Evolutionary conservation across 2,888 invertebrate genomes (phyloP), one percentile per base, ranked within the genome.

Genomic region (Dasypolia templi): DNA sequence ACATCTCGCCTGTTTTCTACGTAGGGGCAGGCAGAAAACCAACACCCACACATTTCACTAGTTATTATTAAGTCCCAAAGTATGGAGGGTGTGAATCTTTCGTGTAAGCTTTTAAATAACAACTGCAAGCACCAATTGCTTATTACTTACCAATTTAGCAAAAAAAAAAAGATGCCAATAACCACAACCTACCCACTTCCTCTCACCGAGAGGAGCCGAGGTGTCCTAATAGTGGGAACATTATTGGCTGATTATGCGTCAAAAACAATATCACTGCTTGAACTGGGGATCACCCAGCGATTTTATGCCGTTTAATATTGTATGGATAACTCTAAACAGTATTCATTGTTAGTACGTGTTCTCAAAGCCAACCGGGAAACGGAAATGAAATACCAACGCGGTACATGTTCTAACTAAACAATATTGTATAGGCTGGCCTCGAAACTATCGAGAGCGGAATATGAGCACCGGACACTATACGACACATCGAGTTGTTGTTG

Each of bases 281-380:
- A 35, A 5, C 35, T 39, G 39, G 39, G 39, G 9, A 6, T 39
- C 39, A n/a, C n/a, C n/a, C n/a, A n/a, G n/a, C n/a, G n/a, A n/a
- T n/a, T n/a, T n/a, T n/a, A n/a, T n/a, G n/a, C n/a, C 6, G 12
- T 29, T 67, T 62, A n/a, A 7, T 67, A 42, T 12, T 22, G 12
- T 44, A n/a, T 35, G 22, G 22, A 14, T 4, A 63, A 44, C 19
- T 44, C n/a, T 35, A 35, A 22, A 61, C 42, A 62, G 22, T 44
- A 26, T 32, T 65, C 66, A 51, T 49, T 67, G 53, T 69, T 70
- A 53, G 44, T 26, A 11, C 6, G 17, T n/a, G n/a, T 42, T 55
- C 17, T 56, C 17, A 19, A 49, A 56, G 17, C 26, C 17, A 71
- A 35, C 26, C 35, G 26, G 35, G 12, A 26, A 29, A 44, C 53